Evolutionary conservation across 2,797 vertebrate species (phyloP), one percentile per base, ranked within the genome.

Genomic region (Hydrophis major): DNA sequence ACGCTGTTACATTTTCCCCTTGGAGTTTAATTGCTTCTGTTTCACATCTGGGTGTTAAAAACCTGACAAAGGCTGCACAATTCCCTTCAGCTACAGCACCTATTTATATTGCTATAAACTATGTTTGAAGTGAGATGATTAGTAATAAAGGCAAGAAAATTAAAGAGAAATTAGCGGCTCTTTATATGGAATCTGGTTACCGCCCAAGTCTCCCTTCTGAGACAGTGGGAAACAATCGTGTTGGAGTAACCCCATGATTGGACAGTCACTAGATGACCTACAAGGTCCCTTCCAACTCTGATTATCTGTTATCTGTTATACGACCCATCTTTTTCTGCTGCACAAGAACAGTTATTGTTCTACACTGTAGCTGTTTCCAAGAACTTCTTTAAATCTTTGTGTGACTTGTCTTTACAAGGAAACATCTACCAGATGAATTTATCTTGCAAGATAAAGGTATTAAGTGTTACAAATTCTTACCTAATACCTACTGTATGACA

Each of bases 41-140:
- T 97, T 97, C 95, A 94, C 97, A 96, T 97, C 97, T 96, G 96
- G 96, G 96, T 96, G 96, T 96, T 97, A 96, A 97, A 97, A 97
- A 96, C 95, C 96, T 97, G 96, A 96, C 97, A 97, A 96, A 97
- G 96, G 94, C 94, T 94, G 94, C 94, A 95, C 96, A 96, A 94
- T 96, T 97, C 96, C 97, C 96, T 97, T 95, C 95, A 97, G 97
- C 97, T 95, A 97, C 91, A 94, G 95, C 94, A 95, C 96, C 96
- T 97, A 96, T 96, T 97, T 97, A 95, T 97, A 96, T 93, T 96
- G 96, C 96, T 96, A 94, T 96, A 97, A 97, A 96, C 95, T 94
- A 96, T 50, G 0, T 96, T 96, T 96, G 95, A 96, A 96, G 94
- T 94, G 96, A 96, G 97, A 97, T 95, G 96, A 97, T 96, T 97